A percentile compares a stretch with the other conserved stretches of the same genome.
Evolutionary conservation across 2,888 invertebrate genomes (phyloP).

Genomic region (Eupithecia subumbrata): DNA sequence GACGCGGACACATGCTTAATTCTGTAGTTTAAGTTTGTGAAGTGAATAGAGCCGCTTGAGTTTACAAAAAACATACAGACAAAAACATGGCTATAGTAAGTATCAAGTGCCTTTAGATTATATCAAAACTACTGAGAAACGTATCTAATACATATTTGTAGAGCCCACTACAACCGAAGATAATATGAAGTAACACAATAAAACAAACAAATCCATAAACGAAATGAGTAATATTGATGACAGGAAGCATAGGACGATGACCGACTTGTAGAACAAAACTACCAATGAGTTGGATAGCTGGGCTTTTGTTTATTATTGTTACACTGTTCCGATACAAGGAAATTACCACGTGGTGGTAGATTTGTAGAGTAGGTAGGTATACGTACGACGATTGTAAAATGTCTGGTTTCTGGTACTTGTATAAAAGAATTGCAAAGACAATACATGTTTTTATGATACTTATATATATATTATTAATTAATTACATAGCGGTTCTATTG

Average conservation of each 20-base stretch:
- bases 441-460: not conserved
- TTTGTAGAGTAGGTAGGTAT: not conserved
- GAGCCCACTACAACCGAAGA: slow-evolving; percentile 16
- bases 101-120: not conserved
- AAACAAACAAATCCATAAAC: slow-evolving; percentile 52
- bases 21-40: not conserved
- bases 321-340: slow-evolving; percentile 22
- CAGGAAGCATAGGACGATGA: slow-evolving; percentile 67
- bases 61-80: not conserved
- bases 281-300: slow-evolving; percentile 39
- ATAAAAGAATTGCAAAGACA: not conserved
- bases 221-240: slow-evolving; percentile 60
- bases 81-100: not conserved
- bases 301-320: slow-evolving; percentile 46
- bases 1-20: slow-evolving; percentile 8
- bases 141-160: slow-evolving; percentile 22
- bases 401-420: not conserved
- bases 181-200: slow-evolving; percentile 33
- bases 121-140: not conserved
- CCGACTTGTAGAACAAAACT: slow-evolving; percentile 57
- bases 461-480: not conserved
- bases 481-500: not conserved
- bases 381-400: not conserved
- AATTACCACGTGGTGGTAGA: slow-evolving; percentile 11
- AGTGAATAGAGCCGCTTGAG: not conserved